These are phyloP conservation scores for Colius striatus DNA, from an alignment of 2,113 vertebrate species.

Conservation along the genomic window DNA sequence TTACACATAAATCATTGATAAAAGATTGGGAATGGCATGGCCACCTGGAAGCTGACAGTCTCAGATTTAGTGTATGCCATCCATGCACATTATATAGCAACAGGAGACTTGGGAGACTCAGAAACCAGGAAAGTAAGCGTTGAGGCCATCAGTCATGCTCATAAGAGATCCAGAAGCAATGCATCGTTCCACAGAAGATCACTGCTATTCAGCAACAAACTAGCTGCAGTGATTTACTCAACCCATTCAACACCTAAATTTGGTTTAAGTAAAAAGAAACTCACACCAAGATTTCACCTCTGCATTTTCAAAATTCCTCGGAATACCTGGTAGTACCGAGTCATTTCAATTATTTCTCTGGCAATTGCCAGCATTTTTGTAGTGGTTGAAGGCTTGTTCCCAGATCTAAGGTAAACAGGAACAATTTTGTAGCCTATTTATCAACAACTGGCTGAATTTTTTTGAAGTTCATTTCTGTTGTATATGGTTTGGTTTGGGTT, in stretches of 20 bases:
- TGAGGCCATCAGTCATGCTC: neutral
- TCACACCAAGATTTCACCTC: neutral
- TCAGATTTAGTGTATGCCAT: neutral
- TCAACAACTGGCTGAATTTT: neutral
- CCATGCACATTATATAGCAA: neutral
- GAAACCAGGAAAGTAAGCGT: neutral
- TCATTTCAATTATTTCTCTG: neutral
- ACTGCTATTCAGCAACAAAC: neutral
- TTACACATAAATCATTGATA: constrained; percentile 32
- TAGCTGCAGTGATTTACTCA: neutral
- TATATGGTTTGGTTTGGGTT: accelerated
- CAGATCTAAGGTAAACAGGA: neutral
- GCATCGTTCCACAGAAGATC: neutral
- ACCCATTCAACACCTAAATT: neutral
- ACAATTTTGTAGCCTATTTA: neutral
- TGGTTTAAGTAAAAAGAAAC: neutral
- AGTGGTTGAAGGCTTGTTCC: neutral
- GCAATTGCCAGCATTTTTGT: neutral
- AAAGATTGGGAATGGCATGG: neutral
- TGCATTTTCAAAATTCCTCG: neutral
- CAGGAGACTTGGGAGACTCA: neutral
- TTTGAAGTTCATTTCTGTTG: neutral
- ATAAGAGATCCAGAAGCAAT: neutral
- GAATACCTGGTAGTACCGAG: neutral
- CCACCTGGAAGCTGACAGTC: neutral